Evolutionary conservation across 2,888 invertebrate species (phyloP), one percentile per base, ranked within the genome.

Genomic region (Folsomia candida): DNA sequence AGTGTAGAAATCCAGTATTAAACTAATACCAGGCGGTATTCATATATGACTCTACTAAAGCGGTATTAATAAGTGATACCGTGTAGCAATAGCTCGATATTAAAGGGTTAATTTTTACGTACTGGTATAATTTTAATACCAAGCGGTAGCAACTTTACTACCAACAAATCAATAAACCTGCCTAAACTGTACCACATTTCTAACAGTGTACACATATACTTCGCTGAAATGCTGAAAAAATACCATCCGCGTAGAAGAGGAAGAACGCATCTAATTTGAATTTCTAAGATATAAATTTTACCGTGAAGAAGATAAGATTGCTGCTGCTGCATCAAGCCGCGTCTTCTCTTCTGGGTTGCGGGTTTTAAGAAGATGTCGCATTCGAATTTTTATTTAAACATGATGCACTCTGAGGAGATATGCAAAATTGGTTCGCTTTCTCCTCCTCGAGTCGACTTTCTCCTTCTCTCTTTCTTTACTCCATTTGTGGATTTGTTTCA

Each of bases 401-500:
- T 47, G 47, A 47, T 47, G 47, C 47, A 47, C 47, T 47, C 47
- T n/a, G 22, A 24, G 59, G 18, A 14, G 18, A n/a, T 62, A 62
- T 62, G 62, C 62, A 29, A 62, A 64, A 37, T 64, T 51, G 25
- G 64, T 47, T 64, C 18, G 51, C 64, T 64, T 47, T 57, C 57
- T 57, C 51, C 51, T 47, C 18, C 18, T 9, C 9, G 18, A 47
- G 9, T 9, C 18, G 18, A 47, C 47, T 47, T 47, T n/a, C n/a
- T n/a, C n/a, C n/a, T n/a, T n/a, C n/a, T 11, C 47, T 47, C 47
- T 47, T 47, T 47, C 47, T 47, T 47, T 47, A 18, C 51, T 64
- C 64, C 64, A 64, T 64, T 64, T 64, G 64, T 64, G 64, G 64
- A 64, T 64, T 64, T 64, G 29, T 62, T 28, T 62, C 18, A 62